These are phyloP conservation scores for Pangasius krempfi DNA, from an alignment of 2,797 vertebrate species.

Conservation along the genomic window DNA sequence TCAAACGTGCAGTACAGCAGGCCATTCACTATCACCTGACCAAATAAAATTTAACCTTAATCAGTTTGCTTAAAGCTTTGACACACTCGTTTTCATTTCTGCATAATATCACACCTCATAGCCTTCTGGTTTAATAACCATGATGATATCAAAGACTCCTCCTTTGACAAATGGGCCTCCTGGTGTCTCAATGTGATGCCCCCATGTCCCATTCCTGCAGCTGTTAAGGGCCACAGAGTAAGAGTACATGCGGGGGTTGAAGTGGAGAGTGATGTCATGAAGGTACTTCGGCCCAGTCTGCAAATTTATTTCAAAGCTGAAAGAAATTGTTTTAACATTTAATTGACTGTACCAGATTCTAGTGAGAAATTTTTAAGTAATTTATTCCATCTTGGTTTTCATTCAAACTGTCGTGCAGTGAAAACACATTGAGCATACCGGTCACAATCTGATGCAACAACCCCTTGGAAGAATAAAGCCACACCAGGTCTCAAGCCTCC, in stretches of 20 bases:
- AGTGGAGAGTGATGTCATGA: background rate
- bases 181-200: background rate
- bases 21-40: slow-evolving; percentile 6
- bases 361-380: background rate
- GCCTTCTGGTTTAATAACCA: slow-evolving; percentile 11
- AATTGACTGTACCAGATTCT: background rate
- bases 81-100: background rate
- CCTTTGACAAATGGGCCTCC: background rate
- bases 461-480: slow-evolving; percentile 15
- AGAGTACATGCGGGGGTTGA: background rate
- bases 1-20: background rate
- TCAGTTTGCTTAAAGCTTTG: background rate
- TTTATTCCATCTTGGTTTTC: background rate
- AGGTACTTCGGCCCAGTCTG: background rate
- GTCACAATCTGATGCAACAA: slow-evolving; percentile 3
- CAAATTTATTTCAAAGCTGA: background rate
- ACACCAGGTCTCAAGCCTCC: slow-evolving; percentile 14
- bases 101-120: slow-evolving; percentile 2
- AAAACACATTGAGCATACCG: background rate
- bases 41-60: background rate
- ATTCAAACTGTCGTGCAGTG: background rate
- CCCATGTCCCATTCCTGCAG: background rate
- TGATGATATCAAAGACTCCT: slow-evolving; percentile 25
- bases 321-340: background rate
- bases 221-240: background rate